Evolutionary conservation across 2,888 invertebrate genomes (phyloP).

Genomic region (Anoplius nigerrimus): DNA sequence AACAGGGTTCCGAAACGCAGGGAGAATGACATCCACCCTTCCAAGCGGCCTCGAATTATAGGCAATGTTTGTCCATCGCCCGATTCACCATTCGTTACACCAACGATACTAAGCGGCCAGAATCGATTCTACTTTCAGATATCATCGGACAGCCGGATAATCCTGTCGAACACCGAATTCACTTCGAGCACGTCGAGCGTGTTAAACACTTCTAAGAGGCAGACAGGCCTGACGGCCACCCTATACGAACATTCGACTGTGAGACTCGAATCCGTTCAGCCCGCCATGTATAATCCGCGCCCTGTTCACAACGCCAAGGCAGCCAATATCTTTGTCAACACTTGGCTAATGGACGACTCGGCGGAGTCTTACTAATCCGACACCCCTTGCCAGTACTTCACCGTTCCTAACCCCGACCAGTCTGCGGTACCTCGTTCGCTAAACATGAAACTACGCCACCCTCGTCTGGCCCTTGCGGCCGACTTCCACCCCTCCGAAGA

Average conservation of each 20-base stretch:
- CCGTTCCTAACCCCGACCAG: too few relatives aligned
- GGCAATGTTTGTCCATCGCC: too few relatives aligned
- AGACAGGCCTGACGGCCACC: constrained; percentile 19
- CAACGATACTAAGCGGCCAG: constrained; percentile 44
- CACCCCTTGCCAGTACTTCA: too few relatives aligned
- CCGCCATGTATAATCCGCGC: constrained; percentile 31
- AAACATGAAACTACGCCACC: too few relatives aligned
- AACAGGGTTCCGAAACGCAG: too few relatives aligned
- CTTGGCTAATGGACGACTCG: constrained; percentile 32
- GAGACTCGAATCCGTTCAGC: constrained; percentile 36
- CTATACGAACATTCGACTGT: constrained; percentile 45
- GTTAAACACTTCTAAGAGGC: constrained; percentile 35
- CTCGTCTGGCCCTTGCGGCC: too few relatives aligned
- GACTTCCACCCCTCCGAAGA: too few relatives aligned
- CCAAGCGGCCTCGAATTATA: too few relatives aligned
- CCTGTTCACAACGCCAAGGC: constrained; percentile 33
- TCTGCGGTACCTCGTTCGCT: too few relatives aligned
- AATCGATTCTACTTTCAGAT: constrained; percentile 34
- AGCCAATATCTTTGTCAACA: constrained; percentile 38
- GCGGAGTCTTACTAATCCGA: constrained; percentile 24
- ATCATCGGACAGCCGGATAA: constrained; percentile 48
- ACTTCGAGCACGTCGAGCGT: constrained; percentile 54
- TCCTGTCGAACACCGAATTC: constrained; percentile 41
- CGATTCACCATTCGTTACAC: too few relatives aligned
- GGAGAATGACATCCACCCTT: too few relatives aligned